Evolutionary conservation across 2,113 vertebrate species (phyloP).

Genomic region (Jacana jacana): DNA sequence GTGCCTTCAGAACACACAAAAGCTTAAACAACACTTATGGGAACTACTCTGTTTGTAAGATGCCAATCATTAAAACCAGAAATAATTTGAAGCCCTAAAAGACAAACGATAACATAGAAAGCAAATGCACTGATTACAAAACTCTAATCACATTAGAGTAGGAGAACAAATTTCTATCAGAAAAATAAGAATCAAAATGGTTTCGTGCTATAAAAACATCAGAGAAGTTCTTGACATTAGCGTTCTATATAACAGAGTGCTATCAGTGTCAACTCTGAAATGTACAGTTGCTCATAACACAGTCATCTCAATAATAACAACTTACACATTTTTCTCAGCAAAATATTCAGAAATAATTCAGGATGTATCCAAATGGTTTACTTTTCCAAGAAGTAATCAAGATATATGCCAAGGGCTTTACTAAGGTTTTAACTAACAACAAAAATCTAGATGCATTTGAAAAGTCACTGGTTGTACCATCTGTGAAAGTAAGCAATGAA

Average conservation of each 20-base stretch:
- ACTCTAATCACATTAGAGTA: neutral
- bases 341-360: neutral
- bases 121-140: neutral
- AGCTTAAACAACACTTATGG: neutral
- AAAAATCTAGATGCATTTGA: neutral
- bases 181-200: neutral
- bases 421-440: neutral
- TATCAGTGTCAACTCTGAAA: neutral
- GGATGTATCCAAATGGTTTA: neutral
- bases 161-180: neutral
- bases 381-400: neutral
- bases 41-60: neutral
- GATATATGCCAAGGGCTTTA: neutral
- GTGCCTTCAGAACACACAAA: neutral
- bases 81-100: neutral
- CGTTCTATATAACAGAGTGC: neutral
- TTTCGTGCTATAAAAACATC: neutral
- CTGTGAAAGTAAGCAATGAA: neutral
- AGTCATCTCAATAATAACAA: neutral
- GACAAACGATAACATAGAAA: neutral
- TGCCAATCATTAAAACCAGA: neutral
- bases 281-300: neutral
- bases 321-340: neutral
- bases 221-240: neutral
- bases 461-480: neutral